Evolutionary conservation across 2,888 invertebrate species (phyloP), one percentile per base, ranked within the genome.

Genomic region (Allacma fusca): DNA sequence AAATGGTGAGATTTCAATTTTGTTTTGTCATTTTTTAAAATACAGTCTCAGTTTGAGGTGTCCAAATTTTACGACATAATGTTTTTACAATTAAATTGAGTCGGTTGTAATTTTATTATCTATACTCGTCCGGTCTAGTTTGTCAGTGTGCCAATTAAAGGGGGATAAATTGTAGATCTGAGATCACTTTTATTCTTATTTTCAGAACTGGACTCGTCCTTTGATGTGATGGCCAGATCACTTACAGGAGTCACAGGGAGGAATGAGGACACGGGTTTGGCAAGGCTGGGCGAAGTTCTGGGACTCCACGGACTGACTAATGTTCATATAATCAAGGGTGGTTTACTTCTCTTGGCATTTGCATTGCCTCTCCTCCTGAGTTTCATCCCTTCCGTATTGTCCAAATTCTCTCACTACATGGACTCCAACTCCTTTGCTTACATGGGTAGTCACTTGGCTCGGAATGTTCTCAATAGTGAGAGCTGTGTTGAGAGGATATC

Each of bases 151-250:
- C n/a, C n/a, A n/a, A n/a, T n/a, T n/a, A n/a, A n/a, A n/a, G n/a
- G n/a, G n/a, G n/a, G n/a, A n/a, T n/a, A n/a, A n/a, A n/a, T n/a
- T n/a, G n/a, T n/a, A n/a, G n/a, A n/a, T n/a, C n/a, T n/a, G n/a
- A n/a, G n/a, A n/a, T n/a, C n/a, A n/a, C n/a, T n/a, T n/a, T n/a
- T n/a, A n/a, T n/a, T n/a, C n/a, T n/a, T n/a, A 34, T 23, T 24
- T 62, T 12, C 24, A 62, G 62, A 62, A n/a, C 26, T 62, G 62
- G 62, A 62, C 34, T 34, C 34, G 16, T 57, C 57, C 62, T 62
- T 62, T 16, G 62, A 62, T n/a, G n/a, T 24, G n/a, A 26, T 62
- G 62, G 62, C 62, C 12, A 23, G 62, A 24, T 62, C 62, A 26
- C 24, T 62, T 21, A 24, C 62, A 23, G 62, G 62, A 12, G n/a